Base-by-base conservation (phyloP, 2,797 vertebrate genomes). In the Chelon auratus region DNA sequence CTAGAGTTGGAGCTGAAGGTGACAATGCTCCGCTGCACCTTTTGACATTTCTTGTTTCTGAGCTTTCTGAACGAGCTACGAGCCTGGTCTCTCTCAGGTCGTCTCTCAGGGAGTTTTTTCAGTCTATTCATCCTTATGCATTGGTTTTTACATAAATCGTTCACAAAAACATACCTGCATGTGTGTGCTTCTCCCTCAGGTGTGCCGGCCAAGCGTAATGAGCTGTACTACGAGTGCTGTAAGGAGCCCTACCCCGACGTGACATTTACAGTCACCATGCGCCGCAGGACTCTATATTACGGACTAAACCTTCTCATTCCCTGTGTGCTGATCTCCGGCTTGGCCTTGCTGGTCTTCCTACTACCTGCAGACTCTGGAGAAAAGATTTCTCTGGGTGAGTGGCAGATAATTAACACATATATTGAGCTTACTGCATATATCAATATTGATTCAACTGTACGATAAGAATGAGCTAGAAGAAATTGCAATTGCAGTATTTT, bases 201-300 rank as follows among this genome's bases (percentile, higher is more conserved):
- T 84, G 96, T 98, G 5, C 96, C 96, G 48, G 96, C 95, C 12
- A 97, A 97, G 89, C 95, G 96, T 52, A 97, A 97, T 24, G 96
- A 97, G 92, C 72, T 96, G 48, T 96, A 96, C 77, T 98, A 97
- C 0, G 97, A 97, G 0, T 97, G 96, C 89, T 98, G 96, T 79
- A 96, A 97, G 83, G 97, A 97, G 72, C 97, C 97, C 0, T 97
- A 98, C 72, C 96, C 96, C 12, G 97, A 97, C 0, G 97, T 98
- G 75, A 98, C 96, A 0, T 97, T 97, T 84, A 97, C 96, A 0
- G 96, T 98, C 80, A 97, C 95, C n/a, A 97, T 97, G 95, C 94
- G 96, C 7, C 93, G 96, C 47, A 93, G 95, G 40, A 97, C 96
- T 0, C 91, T 97, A 2, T 98, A 97, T 89, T 97, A 98, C 1